Evolutionary conservation across 2,888 invertebrate genomes (phyloP), one percentile per base, ranked within the genome.

Genomic region (Crioceris asparagi): DNA sequence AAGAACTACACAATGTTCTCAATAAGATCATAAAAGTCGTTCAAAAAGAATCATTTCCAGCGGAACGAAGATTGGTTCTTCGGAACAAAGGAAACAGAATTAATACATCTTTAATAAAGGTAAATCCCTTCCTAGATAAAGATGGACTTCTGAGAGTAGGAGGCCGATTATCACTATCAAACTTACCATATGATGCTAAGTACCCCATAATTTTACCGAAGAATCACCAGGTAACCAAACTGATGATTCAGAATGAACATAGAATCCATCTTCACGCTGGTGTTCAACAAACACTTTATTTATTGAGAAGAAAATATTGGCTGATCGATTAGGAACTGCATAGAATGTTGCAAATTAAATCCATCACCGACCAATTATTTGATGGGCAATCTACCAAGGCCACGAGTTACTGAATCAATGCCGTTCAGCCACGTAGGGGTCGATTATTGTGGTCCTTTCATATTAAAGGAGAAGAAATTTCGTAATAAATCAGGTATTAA

Each of bases 61-160:
- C n/a, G n/a, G n/a, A n/a, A n/a, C n/a, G n/a, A n/a, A n/a, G n/a
- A n/a, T n/a, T n/a, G n/a, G n/a, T n/a, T n/a, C n/a, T n/a, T n/a
- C n/a, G n/a, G n/a, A n/a, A n/a, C n/a, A n/a, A n/a, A n/a, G n/a
- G n/a, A n/a, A n/a, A n/a, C n/a, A n/a, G n/a, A n/a, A n/a, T n/a
- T n/a, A n/a, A n/a, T n/a, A n/a, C n/a, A n/a, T n/a, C n/a, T n/a
- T 14, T 47, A 14, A 4, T 39, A 3, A 32, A 25, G 27, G 25
- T 48, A 16, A 47, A 45, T 32, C 48, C 46, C 4, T 48, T 47
- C 34, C 15, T 45, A 14, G 48, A 47, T 27, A 15, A 39, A 12
- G 25, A 34, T 17, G 38, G 35, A n/a, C 8, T 45, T 4, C n/a
- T 48, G 10, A 32, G 46, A 33, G 41, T 48, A 11, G 43, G 49